phyloP scores from a whole-genome alignment of 2,797 vertebrate genomes.

The Hylomyscus alleni region DNA sequence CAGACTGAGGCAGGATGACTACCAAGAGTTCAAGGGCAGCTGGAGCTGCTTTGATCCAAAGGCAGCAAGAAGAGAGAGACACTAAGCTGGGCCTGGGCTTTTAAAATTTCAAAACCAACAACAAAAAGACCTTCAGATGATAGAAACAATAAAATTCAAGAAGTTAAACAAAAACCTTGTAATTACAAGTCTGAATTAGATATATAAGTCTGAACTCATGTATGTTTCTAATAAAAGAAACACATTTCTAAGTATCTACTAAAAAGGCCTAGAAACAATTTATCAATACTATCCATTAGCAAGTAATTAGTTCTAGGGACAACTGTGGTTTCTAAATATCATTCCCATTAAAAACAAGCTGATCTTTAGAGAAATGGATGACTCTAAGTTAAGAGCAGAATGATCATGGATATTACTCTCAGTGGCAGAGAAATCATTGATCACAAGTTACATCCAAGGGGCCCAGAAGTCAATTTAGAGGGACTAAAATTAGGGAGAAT shows the following conservation, averaged over 20 bases:
- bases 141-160: slow-evolving; percentile 65
- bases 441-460: not conserved
- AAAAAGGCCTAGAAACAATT: slow-evolving; percentile 58
- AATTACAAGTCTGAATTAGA: slow-evolving; percentile 50
- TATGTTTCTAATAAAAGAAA: slow-evolving; percentile 62
- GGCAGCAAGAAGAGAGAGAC: not conserved
- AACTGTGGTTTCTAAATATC: slow-evolving; percentile 42
- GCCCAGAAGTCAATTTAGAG: slow-evolving; percentile 1
- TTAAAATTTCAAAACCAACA: not conserved
- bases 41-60: not conserved
- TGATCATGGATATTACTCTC: not conserved
- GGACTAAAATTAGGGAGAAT: slow-evolving; percentile 17
- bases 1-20: not conserved
- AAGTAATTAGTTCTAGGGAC: slow-evolving; percentile 19
- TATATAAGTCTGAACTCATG: slow-evolving; percentile 58
- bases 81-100: not conserved
- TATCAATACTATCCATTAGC: not conserved
- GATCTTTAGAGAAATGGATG: slow-evolving; percentile 44
- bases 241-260: slow-evolving; percentile 14
- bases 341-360: slow-evolving; percentile 48
- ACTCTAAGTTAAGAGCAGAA: slow-evolving; percentile 29
- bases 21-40: not conserved
- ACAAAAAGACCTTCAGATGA: slow-evolving; percentile 47
- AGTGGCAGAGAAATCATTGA: not conserved
- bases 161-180: slow-evolving; percentile 50